Evolutionary conservation across 1,140 invertebrate species (phyloP), one percentile per base, ranked within the genome.

Genomic region (Aphidius ervi): DNA sequence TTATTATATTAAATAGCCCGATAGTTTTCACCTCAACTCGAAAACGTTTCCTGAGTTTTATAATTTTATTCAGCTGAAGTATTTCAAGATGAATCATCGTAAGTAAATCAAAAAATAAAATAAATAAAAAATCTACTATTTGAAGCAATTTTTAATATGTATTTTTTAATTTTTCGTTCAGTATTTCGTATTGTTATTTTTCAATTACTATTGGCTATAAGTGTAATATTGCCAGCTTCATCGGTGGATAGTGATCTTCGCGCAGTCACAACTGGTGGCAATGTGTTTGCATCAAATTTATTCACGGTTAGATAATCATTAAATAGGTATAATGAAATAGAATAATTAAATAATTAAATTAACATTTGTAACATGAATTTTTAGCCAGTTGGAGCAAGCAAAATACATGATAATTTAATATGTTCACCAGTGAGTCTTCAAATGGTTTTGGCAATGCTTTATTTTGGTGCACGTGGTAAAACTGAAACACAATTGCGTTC

Each of bases 341-440:
- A 16, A 16, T 16, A 16, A 16, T 16, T 16, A 16, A 16, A 16
- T 16, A 16, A 16, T 16, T 16, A 16, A 16, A 16, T 16, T 16
- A 16, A 16, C 0, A 16, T 16, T 16, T 16, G 0, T 16, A 0
- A 16, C 16, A 16, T 16, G 16, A 16, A 16, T 16, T 45, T 61
- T 41, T 50, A 75, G 74, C 49, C 10, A 45, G 55, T 74, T 39
- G 8, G n/a, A 39, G 42, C 45, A n/a, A 16, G 6, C 2, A 46
- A 20, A 3, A 9, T n/a, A 6, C 5, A 20, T 9, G 43, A 43
- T 40, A 60, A 60, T 41, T 37, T 54, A 5, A 54, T 60, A 9
- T 54, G 42, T 10, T 60, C 58, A 5, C 58, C 58, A 1, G 4
- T 59, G 2, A 46, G 49, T 53, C 42, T 54, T 9, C 6, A 50